Percentiles rank a stretch among this genome's conserved stretches.
Evolutionary conservation across 2,113 vertebrate species (phyloP).

Genomic region (Melospiza melodia): DNA sequence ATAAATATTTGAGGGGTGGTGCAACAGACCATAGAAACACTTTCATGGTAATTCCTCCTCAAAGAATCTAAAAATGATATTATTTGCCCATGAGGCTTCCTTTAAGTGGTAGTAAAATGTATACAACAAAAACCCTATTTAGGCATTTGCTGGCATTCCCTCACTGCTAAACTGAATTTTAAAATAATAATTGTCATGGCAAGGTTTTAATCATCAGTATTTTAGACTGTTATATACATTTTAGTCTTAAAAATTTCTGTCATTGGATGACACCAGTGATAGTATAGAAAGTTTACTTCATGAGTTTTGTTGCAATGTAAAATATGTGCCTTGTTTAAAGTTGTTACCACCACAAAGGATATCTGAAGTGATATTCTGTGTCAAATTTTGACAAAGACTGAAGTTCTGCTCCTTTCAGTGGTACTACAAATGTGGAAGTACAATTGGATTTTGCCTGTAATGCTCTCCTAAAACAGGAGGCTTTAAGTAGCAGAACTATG

Average conservation of each 20-base stretch:
- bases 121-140: neutral
- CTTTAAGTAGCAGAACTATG: neutral
- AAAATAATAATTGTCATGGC: neutral
- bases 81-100: constrained; percentile 19
- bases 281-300: neutral
- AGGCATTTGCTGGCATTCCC: neutral
- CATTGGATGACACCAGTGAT: neutral
- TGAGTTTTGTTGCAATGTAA: neutral
- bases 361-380: neutral
- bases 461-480: neutral
- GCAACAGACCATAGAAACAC: neutral
- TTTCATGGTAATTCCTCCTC: neutral
- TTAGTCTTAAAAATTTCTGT: neutral
- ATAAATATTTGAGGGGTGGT: neutral
- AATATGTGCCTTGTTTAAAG: neutral
- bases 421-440: neutral
- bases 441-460: neutral
- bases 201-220: neutral
- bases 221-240: neutral
- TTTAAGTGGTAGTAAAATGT: neutral
- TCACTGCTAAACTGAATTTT: neutral
- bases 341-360: neutral
- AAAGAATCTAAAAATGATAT: constrained; percentile 15
- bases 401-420: neutral
- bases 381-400: neutral